Evolutionary conservation across 2,888 invertebrate genomes (phyloP).

Genomic region (Chrysolina oricalcia): DNA sequence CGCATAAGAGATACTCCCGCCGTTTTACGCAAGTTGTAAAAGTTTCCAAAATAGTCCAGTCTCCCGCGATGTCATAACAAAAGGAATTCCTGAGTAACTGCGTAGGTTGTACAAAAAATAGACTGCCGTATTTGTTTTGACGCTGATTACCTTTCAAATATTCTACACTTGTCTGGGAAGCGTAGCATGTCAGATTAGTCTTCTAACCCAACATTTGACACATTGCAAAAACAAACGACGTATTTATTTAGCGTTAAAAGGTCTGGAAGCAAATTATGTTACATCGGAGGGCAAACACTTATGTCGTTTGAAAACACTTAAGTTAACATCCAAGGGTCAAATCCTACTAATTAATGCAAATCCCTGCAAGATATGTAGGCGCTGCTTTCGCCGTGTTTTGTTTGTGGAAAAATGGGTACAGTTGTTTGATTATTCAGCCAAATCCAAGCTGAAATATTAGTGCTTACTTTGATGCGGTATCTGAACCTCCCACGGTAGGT

Average conservation of each 20-base stretch:
- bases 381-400: slow-evolving; percentile 32
- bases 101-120: slow-evolving; percentile 66
- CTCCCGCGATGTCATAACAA: slow-evolving; percentile 65
- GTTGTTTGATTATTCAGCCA: not conserved
- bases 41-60: slow-evolving; percentile 64
- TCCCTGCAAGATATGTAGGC: slow-evolving; percentile 40
- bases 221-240: slow-evolving; percentile 64
- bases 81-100: slow-evolving; percentile 64
- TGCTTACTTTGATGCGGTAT: too few relatives aligned
- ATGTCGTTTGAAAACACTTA: slow-evolving; percentile 47
- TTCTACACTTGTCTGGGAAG: slow-evolving; percentile 37
- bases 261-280: slow-evolving; percentile 63
- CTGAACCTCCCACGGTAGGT: too few relatives aligned
- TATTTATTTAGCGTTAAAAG: slow-evolving; percentile 67
- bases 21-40: slow-evolving; percentile 61
- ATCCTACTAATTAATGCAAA: slow-evolving; percentile 52
- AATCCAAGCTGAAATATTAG: too few relatives aligned
- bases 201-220: slow-evolving; percentile 61
- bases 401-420: slow-evolving; percentile 11
- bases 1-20: slow-evolving; percentile 56
- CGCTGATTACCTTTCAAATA: slow-evolving; percentile 62
- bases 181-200: slow-evolving; percentile 55
- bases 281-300: slow-evolving; percentile 49
- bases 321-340: slow-evolving; percentile 44
- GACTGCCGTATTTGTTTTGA: slow-evolving; percentile 66